These are phyloP conservation scores for Poecilobothrus nobilitatus DNA, from an alignment of 2,888 invertebrate genomes.

Conservation along the genomic window DNA sequence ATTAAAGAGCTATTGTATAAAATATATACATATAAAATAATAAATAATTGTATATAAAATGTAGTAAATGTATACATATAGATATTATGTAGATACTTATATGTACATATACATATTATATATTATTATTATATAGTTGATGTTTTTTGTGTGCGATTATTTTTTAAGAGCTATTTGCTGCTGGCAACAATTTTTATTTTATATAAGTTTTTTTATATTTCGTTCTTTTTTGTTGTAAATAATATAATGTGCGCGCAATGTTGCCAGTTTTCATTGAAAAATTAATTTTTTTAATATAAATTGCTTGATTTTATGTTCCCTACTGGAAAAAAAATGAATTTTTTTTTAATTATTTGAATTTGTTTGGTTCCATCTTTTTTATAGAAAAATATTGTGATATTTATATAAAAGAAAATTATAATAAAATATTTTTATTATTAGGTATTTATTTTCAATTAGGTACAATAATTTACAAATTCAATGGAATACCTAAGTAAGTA, in stretches of 20 bases:
- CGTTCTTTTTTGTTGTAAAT: neutral
- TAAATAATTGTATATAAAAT: no score
- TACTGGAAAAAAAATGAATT: neutral
- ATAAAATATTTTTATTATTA: no score
- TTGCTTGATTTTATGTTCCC: neutral
- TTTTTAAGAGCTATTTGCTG: slow-evolving; percentile 2
- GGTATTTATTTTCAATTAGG: no score
- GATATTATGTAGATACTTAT: neutral
- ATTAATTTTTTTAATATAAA: neutral
- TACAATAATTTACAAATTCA: no score
- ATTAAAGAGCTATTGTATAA: neutral
- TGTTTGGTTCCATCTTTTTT: no score
- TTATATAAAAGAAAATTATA: no score
- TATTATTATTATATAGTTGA: neutral
- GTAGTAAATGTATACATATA: neutral
- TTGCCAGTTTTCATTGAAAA: neutral
- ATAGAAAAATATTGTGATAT: no score
- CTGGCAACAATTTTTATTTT: neutral
- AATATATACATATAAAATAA: no score
- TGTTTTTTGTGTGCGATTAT: slow-evolving; percentile 3
- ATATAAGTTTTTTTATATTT: neutral
- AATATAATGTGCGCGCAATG: neutral
- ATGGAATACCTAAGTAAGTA: no score
- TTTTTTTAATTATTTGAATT: neutral
- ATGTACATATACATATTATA: neutral